Base-by-base conservation (phyloP, 2,113 vertebrate species). In the Candoia aspera region DNA sequence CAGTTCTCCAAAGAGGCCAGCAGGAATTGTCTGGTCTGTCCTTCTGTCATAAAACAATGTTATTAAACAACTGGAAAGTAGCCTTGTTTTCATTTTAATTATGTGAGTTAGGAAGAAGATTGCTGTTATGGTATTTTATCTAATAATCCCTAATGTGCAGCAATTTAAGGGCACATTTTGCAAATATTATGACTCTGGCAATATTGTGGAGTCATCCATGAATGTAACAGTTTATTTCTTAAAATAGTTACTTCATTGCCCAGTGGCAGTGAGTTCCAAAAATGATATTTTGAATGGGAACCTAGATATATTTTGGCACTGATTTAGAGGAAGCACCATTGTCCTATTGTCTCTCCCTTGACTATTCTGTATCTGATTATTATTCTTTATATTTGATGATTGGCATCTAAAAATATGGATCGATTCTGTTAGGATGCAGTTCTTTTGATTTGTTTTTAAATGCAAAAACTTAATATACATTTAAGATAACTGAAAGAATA, bases 41-140 rank as follows among this genome's bases (percentile, higher is more conserved):
- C 88, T 92, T 93, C 79, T 95, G 55, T 85, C 94, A 95, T 85
- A 37, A 94, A 92, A 92, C 57, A 90, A 92, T 90, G 86, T 94
- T 90, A 96, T 95, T 95, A 96, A 96, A 96, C 88, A 94, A 91
- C 8, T 49, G 55, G 93, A 94, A 94, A 93, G 92, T 97, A 93
- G 90, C 93, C 93, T 96, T 91, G 88, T 55, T 92, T 92, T 62
- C 12, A 58, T 90, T 94, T 46, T 94, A 53, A 0, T 12, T 68
- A 59, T 12, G 17, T 84, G 37, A 5, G 2, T 49, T 33, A 2
- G 24, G 49, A 64, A 55, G 29, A 86, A 33, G 60, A 33, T 85
- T 58, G n/a, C 53, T 93, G 54, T 49, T 49, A 42, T 42, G 42
- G 42, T 42, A 42, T 58, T 86, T 49, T 21, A 73, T 19, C 24